A percentile compares a stretch with the other conserved stretches of the same genome.
phyloP scores from a whole-genome alignment of 2,888 invertebrate species.

The Metacarcinus magister region DNA sequence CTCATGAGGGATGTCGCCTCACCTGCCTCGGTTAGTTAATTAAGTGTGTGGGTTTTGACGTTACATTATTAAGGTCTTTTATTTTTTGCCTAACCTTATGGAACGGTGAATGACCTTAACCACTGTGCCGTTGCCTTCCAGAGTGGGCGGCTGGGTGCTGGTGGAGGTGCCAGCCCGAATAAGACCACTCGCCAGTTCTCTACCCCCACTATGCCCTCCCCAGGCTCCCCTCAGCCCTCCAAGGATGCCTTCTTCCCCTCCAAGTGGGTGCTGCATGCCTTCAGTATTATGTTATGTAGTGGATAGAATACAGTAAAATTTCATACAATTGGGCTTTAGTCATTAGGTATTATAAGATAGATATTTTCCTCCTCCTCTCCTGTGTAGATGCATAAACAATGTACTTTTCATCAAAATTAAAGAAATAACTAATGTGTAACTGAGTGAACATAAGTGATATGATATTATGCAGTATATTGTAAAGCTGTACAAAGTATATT shows the following conservation, averaged over 20 bases:
- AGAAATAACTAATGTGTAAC: too few species aligned
- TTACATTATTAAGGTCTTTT: neutral
- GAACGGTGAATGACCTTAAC: neutral
- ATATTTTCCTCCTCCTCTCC: too few species aligned
- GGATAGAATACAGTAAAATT: neutral
- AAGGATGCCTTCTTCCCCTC: conserved; percentile 76
- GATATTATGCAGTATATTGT: too few species aligned
- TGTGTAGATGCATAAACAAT: too few species aligned
- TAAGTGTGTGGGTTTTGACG: neutral
- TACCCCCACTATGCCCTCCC: conserved; percentile 70
- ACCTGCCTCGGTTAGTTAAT: conserved; percentile 62
- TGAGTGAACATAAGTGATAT: too few species aligned
- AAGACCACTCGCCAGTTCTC: conserved; percentile 77
- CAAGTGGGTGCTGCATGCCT: conserved; percentile 60
- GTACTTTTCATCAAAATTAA: too few species aligned
- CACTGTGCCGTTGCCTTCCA: neutral
- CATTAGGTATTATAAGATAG: too few species aligned
- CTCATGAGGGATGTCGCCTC: conserved; percentile 75
- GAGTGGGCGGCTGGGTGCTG: conserved; percentile 18
- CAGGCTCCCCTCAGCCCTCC: conserved; percentile 74
- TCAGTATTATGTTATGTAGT: neutral
- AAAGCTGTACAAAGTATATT: too few species aligned
- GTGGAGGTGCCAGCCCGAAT: conserved; percentile 71
- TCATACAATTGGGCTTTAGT: too few species aligned
- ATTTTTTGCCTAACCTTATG: neutral